These are phyloP conservation scores for Xiphorhynchus erythropygius DNA, from an alignment of 2,797 vertebrate genomes.

Conservation along the genomic window DNA sequence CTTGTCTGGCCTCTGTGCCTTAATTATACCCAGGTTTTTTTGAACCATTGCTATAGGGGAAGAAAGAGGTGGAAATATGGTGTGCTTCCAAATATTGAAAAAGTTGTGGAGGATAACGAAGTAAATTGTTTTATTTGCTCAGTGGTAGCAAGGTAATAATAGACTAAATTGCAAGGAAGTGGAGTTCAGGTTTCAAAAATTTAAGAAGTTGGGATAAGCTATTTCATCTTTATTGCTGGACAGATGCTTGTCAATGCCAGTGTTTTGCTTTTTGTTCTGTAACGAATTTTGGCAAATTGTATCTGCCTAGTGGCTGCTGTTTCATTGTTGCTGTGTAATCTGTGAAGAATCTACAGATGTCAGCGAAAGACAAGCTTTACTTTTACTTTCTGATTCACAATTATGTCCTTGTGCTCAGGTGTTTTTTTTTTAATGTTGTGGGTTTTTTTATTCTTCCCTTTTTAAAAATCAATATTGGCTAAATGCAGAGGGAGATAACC, in stretches of 20 bases:
- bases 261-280: background rate
- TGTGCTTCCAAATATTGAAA: background rate
- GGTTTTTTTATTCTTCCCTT: background rate
- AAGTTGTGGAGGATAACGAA: background rate
- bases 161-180: background rate
- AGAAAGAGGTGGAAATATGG: background rate
- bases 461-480: background rate
- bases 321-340: background rate
- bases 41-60: background rate
- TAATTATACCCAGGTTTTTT: background rate
- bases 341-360: background rate
- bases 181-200: background rate
- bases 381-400: background rate
- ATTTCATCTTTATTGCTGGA: background rate
- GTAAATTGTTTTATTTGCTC: background rate
- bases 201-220: background rate
- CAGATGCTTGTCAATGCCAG: background rate
- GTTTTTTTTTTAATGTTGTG: background rate
- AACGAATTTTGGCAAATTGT: background rate
- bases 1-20: background rate
- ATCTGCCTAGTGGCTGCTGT: background rate
- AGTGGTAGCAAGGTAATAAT: background rate
- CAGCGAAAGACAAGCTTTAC: background rate
- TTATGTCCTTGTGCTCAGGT: background rate
- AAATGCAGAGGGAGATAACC: background rate